phyloP scores from a whole-genome alignment of 92 coral and sea anemone genomes.

The Phymanthus crucifer region DNA sequence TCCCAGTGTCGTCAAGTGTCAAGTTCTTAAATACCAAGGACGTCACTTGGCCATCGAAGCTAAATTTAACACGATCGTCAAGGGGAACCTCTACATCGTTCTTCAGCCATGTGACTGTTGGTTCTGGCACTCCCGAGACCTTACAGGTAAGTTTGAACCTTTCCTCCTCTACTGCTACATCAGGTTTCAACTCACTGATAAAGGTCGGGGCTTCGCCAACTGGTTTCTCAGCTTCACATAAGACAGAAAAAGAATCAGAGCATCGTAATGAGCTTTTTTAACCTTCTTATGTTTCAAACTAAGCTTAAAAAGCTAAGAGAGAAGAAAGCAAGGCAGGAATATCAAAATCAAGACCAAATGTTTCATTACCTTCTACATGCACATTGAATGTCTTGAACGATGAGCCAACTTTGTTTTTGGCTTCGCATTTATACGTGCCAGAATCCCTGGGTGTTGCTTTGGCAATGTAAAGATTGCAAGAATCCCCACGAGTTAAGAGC shows the following conservation, averaged over 20 bases:
- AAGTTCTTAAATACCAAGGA: constrained; percentile 54
- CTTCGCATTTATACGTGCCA: constrained; percentile 91
- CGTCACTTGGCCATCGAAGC: constrained; percentile 72
- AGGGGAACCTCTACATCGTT: constrained; percentile 57
- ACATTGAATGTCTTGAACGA: constrained; percentile 66
- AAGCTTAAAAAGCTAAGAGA: background rate
- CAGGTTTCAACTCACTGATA: constrained; percentile 63
- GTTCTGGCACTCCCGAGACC: constrained; percentile 69
- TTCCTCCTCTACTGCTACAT: constrained; percentile 64
- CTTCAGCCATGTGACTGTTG: constrained; percentile 80
- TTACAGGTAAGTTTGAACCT: constrained; percentile 65
- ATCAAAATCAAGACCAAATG: background rate
- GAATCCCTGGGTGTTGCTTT: constrained; percentile 67
- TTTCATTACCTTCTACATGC: constrained; percentile 67
- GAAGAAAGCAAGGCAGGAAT: background rate
- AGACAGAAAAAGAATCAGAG: background rate
- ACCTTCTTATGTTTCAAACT: background rate
- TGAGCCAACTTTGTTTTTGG: constrained; percentile 76
- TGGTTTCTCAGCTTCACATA: constrained; percentile 24
- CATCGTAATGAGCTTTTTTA: background rate
- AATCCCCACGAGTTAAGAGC: constrained; percentile 66
- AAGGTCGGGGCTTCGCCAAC: constrained; percentile 73
- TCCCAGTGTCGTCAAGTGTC: constrained; percentile 82
- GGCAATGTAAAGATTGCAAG: constrained; percentile 57
- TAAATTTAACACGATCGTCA: constrained; percentile 56